Base-by-base conservation (phyloP, 2,797 vertebrate species). In the Astyanax mexicanus region DNA sequence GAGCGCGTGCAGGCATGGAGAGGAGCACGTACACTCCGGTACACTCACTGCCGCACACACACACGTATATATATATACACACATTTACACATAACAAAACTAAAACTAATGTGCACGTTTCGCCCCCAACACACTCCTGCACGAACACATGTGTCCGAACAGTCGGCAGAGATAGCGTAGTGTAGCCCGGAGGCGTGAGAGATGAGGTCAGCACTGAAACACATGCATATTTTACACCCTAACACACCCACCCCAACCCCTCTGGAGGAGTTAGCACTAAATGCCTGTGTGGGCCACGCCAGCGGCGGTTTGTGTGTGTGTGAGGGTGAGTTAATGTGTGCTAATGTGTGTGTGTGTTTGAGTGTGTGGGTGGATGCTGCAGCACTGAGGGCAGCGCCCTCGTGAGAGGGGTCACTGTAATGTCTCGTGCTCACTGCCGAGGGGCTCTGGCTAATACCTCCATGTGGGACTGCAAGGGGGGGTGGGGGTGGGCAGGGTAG, bases 1-100 rank as follows among this genome's bases (percentile, higher is more conserved):
- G 90, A 88, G 88, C 90, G 89, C 90, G 85, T 92, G 89, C 88
- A 91, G 87, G 88, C 91, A 91, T 91, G 83, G 88, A 91, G 88
- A 92, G 87, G 86, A 88, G 83, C 70, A 78, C 81, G 65, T 71
- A 73, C 70, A 81, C 77, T 67, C 74, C 57, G 12, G 60, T 78
- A 79, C 82, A 81, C 76, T 71, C 78, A 52, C 67, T 32, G 65
- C 67, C 70, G 62, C 69, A 69, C 67, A 67, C 69, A 81, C 72
- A 81, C 65, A 69, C 66, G 76, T 66, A 68, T 67, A 69, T 67
- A 51, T 27, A 68, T 65, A 81, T 62, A 77, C 70, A 62, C 69
- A 69, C 70, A 67, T 66, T 81, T 69, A 81, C 65, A 69, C 67
- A 69, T 67, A 51, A 35, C 32, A 72, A 69, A 54, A 77, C 77